Percentiles rank a stretch among this genome's conserved stretches.
phyloP scores from a whole-genome alignment of 2,113 vertebrate species.

The Saccopteryx bilineata region DNA sequence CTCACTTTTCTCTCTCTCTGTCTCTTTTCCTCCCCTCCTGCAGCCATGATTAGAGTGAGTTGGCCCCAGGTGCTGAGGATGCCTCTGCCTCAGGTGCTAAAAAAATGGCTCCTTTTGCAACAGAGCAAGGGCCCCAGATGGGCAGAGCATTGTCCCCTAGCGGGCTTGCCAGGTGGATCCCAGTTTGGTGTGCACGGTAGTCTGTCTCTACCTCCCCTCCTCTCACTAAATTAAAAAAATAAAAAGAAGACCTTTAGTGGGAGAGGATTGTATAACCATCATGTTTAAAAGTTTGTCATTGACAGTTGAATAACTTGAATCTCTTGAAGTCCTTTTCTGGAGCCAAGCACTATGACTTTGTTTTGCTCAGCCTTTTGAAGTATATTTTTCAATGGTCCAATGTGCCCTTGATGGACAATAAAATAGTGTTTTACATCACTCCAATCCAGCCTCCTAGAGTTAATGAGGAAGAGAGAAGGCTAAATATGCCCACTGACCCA shows the following conservation, averaged over 20 bases:
- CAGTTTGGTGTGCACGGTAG: no score
- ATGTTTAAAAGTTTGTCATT: neutral
- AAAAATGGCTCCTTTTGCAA: no score
- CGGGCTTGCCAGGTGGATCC: no score
- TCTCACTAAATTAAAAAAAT: no score
- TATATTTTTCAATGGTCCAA: neutral
- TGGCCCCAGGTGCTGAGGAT: no score
- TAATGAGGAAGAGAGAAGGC: neutral
- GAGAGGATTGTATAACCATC: neutral
- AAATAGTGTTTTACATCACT: neutral
- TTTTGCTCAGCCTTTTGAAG: conserved; percentile 56
- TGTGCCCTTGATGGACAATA: neutral
- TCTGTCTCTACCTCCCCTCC: no score
- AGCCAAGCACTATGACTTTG: neutral
- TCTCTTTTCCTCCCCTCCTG: no score
- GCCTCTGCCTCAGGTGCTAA: no score
- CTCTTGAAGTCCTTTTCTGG: conserved; percentile 37
- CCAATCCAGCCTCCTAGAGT: neutral
- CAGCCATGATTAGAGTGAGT: no score
- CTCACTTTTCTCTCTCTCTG: no score
- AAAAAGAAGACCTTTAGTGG: neutral
- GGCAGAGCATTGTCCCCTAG: no score
- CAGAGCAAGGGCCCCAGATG: no score
- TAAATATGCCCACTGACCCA: neutral
- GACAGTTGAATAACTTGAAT: neutral